A percentile compares a stretch with the other conserved stretches of the same genome.
phyloP scores from a whole-genome alignment of 2,888 invertebrate species.

The Junonia oenone region DNA sequence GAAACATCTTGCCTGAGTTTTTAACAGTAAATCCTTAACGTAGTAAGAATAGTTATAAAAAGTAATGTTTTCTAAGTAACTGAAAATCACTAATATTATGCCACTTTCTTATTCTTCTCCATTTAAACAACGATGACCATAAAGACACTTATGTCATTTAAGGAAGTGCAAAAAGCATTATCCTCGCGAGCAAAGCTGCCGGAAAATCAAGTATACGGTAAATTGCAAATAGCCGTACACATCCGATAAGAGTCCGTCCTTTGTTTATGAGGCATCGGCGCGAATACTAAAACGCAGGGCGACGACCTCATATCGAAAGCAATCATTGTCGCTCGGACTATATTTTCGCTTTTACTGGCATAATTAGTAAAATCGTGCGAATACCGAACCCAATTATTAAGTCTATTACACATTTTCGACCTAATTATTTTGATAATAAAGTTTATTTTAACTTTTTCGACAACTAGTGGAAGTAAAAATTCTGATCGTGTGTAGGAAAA shows the following conservation, averaged over 20 bases:
- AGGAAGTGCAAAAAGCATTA: too few relatives aligned
- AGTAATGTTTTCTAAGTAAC: too few relatives aligned
- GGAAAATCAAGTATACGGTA: not conserved
- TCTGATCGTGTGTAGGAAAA: not conserved
- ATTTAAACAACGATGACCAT: too few relatives aligned
- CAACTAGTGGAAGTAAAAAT: too few relatives aligned
- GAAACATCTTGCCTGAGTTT: too few relatives aligned
- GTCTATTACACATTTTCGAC: not conserved
- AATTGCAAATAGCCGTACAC: constrained; percentile 6
- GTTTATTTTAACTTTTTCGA: too few relatives aligned
- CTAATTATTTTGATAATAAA: not conserved
- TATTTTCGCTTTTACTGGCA: constrained; percentile 6
- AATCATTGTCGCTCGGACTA: not conserved
- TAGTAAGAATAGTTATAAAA: too few relatives aligned
- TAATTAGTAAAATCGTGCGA: not conserved
- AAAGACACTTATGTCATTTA: too few relatives aligned
- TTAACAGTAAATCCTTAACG: too few relatives aligned
- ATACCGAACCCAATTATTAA: not conserved
- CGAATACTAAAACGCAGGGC: constrained; percentile 6
- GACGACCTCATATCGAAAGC: constrained; percentile 8
- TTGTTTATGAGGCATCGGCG: constrained; percentile 5
- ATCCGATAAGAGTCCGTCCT: constrained; percentile 8
- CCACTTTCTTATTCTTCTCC: too few relatives aligned
- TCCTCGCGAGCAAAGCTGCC: not conserved
- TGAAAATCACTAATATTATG: too few relatives aligned